A percentile compares a stretch with the other conserved stretches of the same genome.
Conservation (phyloP, 2,113 vertebrate species). For the Crypturellus undulatus region DNA sequence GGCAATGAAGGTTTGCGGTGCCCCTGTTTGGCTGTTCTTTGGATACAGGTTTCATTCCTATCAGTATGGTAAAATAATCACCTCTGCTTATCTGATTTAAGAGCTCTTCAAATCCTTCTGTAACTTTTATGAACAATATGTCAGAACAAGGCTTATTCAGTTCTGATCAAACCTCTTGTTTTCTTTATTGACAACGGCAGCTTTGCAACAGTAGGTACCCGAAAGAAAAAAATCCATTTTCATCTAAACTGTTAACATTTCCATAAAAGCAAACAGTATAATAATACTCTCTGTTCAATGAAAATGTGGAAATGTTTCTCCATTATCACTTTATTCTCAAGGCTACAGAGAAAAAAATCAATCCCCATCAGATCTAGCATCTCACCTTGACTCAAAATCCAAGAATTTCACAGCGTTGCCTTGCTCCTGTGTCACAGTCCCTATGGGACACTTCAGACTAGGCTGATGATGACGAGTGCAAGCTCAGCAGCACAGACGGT, state of each 20-base stretch:
- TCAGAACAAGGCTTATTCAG: neutral
- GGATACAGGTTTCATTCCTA: neutral
- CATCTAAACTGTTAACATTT: neutral
- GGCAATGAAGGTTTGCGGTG: neutral
- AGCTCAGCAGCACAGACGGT: neutral
- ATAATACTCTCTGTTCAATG: neutral
- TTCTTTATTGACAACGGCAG: neutral
- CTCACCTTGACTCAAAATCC: neutral
- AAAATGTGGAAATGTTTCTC: slow-evolving; percentile 4
- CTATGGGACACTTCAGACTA: neutral
- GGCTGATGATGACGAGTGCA: neutral
- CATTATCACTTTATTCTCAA: slow-evolving; percentile 34
- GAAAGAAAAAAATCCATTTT: neutral
- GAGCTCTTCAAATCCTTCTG: neutral
- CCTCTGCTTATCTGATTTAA: neutral
- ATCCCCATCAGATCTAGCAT: neutral
- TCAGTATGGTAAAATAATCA: neutral
- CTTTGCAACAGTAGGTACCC: neutral
- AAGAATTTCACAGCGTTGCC: neutral
- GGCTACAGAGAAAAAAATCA: neutral
- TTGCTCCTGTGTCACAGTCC: neutral
- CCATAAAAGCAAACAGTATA: slow-evolving; percentile 1
- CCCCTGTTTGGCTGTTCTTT: neutral
- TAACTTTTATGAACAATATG: neutral
- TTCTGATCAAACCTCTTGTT: neutral